Conservation (phyloP, 2,888 invertebrate genomes). For the Criorhina ranunculi region DNA sequence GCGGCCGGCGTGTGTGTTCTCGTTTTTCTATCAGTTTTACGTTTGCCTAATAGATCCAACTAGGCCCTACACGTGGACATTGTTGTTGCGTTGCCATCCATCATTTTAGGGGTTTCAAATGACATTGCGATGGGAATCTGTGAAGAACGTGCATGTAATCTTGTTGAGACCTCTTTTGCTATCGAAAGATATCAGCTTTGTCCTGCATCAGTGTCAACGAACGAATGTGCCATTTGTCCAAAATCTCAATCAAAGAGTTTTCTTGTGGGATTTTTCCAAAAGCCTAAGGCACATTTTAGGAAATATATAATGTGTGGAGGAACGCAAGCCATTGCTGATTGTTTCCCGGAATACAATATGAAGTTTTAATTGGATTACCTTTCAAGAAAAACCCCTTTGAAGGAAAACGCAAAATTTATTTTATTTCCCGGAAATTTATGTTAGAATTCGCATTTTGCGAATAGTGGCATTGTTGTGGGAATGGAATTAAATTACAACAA, state of each 20-base stretch:
- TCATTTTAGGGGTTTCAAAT: conserved; percentile 4
- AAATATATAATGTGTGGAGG: background rate
- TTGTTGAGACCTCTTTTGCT: background rate
- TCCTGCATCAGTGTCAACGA: background rate
- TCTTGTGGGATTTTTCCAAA: no score
- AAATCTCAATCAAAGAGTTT: background rate
- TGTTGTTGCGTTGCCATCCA: conserved; percentile 8
- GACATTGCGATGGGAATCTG: background rate
- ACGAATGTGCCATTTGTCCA: background rate
- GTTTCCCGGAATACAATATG: background rate
- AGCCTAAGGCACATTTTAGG: no score
- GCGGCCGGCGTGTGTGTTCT: background rate
- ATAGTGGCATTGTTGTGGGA: background rate
- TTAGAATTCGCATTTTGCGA: background rate
- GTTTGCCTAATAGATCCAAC: conserved; percentile 2
- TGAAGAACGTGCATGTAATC: background rate
- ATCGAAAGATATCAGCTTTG: background rate
- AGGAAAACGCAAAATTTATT: background rate
- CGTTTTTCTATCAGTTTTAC: background rate
- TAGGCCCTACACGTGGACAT: background rate
- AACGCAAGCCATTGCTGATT: background rate
- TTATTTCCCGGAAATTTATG: background rate
- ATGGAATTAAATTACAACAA: no score
- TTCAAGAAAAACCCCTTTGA: background rate
- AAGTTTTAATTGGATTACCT: background rate